Evolutionary conservation across 2,113 vertebrate species (phyloP), one percentile per base, ranked within the genome.

Genomic region (Hyla sarda): DNA sequence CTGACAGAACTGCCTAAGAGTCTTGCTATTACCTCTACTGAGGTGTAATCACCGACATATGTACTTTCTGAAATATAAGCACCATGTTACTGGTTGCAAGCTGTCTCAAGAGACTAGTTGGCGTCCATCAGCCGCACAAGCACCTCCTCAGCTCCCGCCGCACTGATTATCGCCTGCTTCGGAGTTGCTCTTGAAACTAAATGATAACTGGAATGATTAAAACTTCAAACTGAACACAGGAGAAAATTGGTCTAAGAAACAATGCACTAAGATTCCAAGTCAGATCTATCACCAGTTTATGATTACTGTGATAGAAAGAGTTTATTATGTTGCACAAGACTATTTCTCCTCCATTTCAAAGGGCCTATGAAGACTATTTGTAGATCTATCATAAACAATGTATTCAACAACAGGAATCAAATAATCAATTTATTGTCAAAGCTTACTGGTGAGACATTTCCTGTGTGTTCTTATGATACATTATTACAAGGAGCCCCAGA

Each of bases 11-110:
- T 60, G 50, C 34, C 34, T 25, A 62, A 41, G 34, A 62, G 21
- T 34, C 14, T 17, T 45, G 77, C 77, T 41, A 80, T 52, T 52
- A 69, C 45, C 60, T 50, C 69, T 82, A 71, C 65, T 34, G 45
- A 83, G 54, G 30, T 52, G 81, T 83, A 83, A 83, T 83, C 67
- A 83, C 81, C 65, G 72, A 65, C 45, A 28, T 69, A 37, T 52
- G 65, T 37, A 71, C 41, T 71, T 56, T 54, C 21, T 83, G 41
- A 52, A 32, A 23, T 30, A 32, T 72, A 52, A 83, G 67, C 54
- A 72, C 65, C 12, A 50, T 72, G 81, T 48, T 67, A 72, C 81
- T 56, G 81, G 65, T 72, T 52, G 65, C 28, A 37, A 72, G 65
- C 28, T 54, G 16, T 54, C 65, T 83, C 65, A 1, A 34, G 81